These are phyloP conservation scores for Caiman crocodilus DNA, from an alignment of 2,797 vertebrate genomes.

Conservation along the genomic window DNA sequence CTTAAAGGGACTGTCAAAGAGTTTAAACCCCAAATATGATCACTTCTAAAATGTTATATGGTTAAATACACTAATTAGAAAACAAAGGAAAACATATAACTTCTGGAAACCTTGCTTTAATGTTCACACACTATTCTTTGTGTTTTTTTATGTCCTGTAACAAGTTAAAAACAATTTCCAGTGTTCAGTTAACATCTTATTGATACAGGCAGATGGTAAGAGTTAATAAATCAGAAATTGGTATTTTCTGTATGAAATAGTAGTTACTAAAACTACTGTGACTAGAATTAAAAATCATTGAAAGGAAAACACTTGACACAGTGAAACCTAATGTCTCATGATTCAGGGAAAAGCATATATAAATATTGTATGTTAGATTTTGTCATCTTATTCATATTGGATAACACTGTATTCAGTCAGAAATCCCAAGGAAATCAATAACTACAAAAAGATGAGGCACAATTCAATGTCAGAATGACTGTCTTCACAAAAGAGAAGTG, in stretches of 20 bases:
- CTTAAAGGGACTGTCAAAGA: slow-evolving; percentile 40
- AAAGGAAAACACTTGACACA: neutral
- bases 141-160: neutral
- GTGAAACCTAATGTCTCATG: neutral
- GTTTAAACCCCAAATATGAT: slow-evolving; percentile 31
- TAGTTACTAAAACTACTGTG: neutral
- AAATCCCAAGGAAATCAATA: neutral
- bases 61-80: slow-evolving; percentile 15
- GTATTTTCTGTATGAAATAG: neutral
- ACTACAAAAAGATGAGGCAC: neutral
- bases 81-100: neutral
- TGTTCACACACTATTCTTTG: neutral
- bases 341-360: neutral
- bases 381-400: neutral
- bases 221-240: neutral
- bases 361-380: neutral
- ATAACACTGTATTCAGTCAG: neutral
- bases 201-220: neutral
- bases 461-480: neutral
- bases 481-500: neutral
- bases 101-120: too few species aligned
- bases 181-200: neutral
- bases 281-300: neutral
- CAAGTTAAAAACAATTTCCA: neutral
- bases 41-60: slow-evolving; percentile 32